Conservation (phyloP, 2,888 invertebrate species). For the Junonia oenone region DNA sequence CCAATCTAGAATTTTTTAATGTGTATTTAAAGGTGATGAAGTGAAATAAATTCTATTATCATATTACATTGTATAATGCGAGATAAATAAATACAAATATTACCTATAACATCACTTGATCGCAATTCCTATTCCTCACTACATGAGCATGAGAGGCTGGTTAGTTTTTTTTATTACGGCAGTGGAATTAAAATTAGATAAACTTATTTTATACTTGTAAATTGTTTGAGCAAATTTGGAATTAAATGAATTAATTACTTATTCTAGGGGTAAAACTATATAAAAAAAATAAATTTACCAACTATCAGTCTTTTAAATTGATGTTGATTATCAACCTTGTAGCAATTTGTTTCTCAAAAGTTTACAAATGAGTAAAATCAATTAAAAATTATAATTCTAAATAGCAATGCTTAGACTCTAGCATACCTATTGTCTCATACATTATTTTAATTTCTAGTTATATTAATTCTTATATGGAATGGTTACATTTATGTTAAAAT, state of each 20-base stretch:
- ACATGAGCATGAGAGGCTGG: slow-evolving; percentile 29
- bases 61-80: not conserved
- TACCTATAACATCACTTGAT: slow-evolving; percentile 5
- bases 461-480: slow-evolving; percentile 28
- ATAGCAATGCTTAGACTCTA: slow-evolving; percentile 39
- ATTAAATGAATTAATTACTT: slow-evolving; percentile 66
- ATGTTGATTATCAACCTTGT: slow-evolving; percentile 76
- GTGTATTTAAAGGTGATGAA: not conserved
- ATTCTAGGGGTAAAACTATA: slow-evolving; percentile 78
- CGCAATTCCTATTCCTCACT: slow-evolving; percentile 38
- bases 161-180: slow-evolving; percentile 37
- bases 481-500: slow-evolving; percentile 12
- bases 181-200: slow-evolving; percentile 53
- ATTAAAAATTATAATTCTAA: slow-evolving; percentile 26
- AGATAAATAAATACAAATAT: not conserved
- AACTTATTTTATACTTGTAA: slow-evolving; percentile 41
- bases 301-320: slow-evolving; percentile 81
- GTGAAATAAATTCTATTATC: slow-evolving; percentile 5
- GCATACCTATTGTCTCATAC: slow-evolving; percentile 56
- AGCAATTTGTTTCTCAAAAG: slow-evolving; percentile 75
- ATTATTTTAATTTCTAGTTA: slow-evolving; percentile 31
- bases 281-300: slow-evolving; percentile 74
- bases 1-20: not conserved
- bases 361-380: slow-evolving; percentile 59
- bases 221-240: slow-evolving; percentile 75